A percentile compares a stretch with the other conserved stretches of the same genome.
These are phyloP conservation scores for Chrysolina americana DNA, from an alignment of 2,888 invertebrate species.

Conservation along the genomic window DNA sequence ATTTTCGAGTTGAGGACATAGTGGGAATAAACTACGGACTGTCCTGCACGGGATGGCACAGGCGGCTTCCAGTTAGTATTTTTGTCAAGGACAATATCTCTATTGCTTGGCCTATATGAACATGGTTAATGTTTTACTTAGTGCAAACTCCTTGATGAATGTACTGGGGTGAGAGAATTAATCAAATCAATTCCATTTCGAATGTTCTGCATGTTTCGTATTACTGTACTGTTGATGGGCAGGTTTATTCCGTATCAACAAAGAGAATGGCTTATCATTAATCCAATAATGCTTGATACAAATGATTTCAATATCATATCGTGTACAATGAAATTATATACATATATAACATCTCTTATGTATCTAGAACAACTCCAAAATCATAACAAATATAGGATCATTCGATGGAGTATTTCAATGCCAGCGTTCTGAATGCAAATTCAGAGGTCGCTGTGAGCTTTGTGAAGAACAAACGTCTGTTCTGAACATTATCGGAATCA, in stretches of 20 bases:
- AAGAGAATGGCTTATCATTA: background rate
- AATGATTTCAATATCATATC: slow-evolving; percentile 25
- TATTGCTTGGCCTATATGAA: too few relatives aligned
- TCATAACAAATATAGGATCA: slow-evolving; percentile 29
- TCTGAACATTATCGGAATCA: background rate
- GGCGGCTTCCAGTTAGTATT: too few relatives aligned
- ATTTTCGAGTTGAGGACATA: too few relatives aligned
- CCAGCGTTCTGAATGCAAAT: slow-evolving; percentile 28
- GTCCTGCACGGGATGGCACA: too few relatives aligned
- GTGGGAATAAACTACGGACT: too few relatives aligned
- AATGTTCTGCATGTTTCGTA: background rate
- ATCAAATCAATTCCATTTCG: too few relatives aligned
- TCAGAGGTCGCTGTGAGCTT: background rate
- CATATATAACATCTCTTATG: slow-evolving; percentile 39
- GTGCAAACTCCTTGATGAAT: too few relatives aligned
- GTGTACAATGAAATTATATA: slow-evolving; percentile 33
- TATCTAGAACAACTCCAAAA: slow-evolving; percentile 25
- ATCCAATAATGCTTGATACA: background rate
- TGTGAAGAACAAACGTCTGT: background rate
- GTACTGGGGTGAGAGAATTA: too few relatives aligned
- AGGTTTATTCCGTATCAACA: background rate
- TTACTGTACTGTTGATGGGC: background rate
- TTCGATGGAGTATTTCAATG: slow-evolving; percentile 42
- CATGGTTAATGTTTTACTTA: too few relatives aligned
- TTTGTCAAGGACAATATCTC: too few relatives aligned